Conservation (phyloP, 2,888 invertebrate species). For the Argyresthia goedartella region DNA sequence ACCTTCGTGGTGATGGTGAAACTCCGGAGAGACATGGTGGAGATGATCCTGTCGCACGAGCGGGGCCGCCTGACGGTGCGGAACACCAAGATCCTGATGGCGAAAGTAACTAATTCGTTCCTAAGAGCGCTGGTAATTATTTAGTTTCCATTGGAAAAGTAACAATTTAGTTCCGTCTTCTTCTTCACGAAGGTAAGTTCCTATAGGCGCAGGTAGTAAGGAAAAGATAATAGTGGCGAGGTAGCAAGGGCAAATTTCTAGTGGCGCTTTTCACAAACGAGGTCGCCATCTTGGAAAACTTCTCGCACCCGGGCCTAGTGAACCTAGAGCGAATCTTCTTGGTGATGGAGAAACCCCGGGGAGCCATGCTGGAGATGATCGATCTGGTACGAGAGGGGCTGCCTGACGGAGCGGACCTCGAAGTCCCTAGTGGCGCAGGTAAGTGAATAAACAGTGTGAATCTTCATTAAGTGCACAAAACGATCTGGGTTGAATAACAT, state of each 20-base stretch:
- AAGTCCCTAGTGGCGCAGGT: constrained; percentile 98
- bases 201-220: not conserved
- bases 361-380: constrained; percentile 99
- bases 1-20: constrained; percentile 99
- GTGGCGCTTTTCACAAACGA: constrained; percentile 99
- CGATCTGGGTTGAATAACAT: too few species aligned
- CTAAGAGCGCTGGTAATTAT: too few species aligned
- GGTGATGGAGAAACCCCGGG: constrained; percentile 99
- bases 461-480: too few species aligned
- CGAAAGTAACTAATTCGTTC: constrained; percentile 75
- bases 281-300: constrained; percentile 96
- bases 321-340: constrained; percentile 99
- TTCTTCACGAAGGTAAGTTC: too few species aligned
- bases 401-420: constrained; percentile 94
- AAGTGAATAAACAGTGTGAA: too few species aligned
- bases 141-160: too few species aligned
- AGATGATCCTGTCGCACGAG: constrained; percentile 98
- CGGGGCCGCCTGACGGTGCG: constrained; percentile 93
- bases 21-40: constrained; percentile 98
- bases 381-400: constrained; percentile 91
- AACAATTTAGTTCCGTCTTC: too few species aligned
- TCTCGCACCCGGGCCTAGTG: constrained; percentile 92
- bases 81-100: constrained; percentile 96
- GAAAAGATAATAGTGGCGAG: not conserved
- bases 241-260: constrained; percentile 10